Percentiles rank a stretch among this genome's conserved stretches.
Conservation (phyloP, 2,797 vertebrate genomes). For the Poecilia wingei region DNA sequence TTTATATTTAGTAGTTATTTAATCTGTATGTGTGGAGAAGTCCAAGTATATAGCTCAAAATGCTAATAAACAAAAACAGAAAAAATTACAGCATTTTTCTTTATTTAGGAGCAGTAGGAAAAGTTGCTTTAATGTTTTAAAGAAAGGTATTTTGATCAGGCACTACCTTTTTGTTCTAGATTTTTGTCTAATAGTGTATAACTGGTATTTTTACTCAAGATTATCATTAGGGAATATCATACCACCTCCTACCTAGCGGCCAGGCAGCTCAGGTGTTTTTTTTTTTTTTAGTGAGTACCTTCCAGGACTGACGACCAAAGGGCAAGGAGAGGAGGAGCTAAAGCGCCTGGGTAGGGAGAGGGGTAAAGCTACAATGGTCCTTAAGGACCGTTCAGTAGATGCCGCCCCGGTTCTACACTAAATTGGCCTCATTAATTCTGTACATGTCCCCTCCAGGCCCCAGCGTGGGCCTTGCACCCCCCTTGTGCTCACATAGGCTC, state of each 20-base stretch:
- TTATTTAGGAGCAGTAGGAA: neutral
- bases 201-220: neutral
- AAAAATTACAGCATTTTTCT: neutral
- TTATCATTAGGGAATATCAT: neutral
- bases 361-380: slow-evolving; percentile 54
- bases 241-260: neutral
- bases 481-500: slow-evolving; percentile 47
- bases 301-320: slow-evolving; percentile 28
- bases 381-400: slow-evolving; percentile 67
- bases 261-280: slow-evolving; percentile 33
- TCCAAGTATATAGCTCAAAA: neutral
- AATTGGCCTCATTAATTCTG: slow-evolving; percentile 80
- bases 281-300: slow-evolving; percentile 36
- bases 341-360: slow-evolving; percentile 6
- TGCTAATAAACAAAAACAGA: neutral
- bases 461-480: slow-evolving; percentile 42
- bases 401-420: slow-evolving; percentile 62
- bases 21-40: neutral
- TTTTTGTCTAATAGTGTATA: neutral
- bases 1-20: neutral
- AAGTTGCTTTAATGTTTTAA: neutral
- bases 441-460: slow-evolving; percentile 57
- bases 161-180: neutral
- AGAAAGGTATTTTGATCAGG: neutral
- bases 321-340: slow-evolving; percentile 34